phyloP scores from a whole-genome alignment of 2,113 vertebrate species.

The Numida meleagris region DNA sequence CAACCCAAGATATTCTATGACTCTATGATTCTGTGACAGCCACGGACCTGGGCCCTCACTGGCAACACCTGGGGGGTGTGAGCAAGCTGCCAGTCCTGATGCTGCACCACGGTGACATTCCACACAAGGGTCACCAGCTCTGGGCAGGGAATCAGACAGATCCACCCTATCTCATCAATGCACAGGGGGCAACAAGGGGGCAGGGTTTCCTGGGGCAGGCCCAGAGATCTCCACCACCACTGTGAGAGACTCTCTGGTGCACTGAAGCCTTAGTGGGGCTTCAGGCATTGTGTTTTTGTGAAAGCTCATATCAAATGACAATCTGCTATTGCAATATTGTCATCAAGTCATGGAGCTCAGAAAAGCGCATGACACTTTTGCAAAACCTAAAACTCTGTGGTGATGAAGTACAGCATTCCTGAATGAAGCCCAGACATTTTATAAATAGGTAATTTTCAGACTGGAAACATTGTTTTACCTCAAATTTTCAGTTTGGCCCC shows the following conservation, averaged over 20 bases:
- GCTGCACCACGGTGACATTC: neutral
- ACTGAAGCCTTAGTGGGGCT: neutral
- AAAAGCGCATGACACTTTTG: accelerated
- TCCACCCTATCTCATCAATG: accelerated
- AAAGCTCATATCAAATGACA: neutral
- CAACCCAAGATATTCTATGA: neutral
- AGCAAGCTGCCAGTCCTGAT: neutral
- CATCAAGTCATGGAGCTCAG: neutral
- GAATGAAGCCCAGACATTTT: neutral
- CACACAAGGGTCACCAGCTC: neutral
- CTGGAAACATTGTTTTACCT: neutral
- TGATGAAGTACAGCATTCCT: neutral
- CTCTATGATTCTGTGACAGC: neutral
- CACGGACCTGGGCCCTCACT: neutral
- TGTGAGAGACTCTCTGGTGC: neutral
- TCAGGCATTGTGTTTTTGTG: neutral
- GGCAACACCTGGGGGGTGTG: neutral
- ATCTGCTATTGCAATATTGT: neutral
- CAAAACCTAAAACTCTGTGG: neutral
- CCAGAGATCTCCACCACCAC: accelerated
- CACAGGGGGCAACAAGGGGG: neutral
- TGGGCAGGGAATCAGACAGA: neutral
- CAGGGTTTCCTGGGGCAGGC: neutral
- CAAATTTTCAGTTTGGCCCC: slow-evolving; percentile 2
- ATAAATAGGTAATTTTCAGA: neutral